Conservation (phyloP, 1,140 invertebrate genomes). For the Gonatopus flavifemur region DNA sequence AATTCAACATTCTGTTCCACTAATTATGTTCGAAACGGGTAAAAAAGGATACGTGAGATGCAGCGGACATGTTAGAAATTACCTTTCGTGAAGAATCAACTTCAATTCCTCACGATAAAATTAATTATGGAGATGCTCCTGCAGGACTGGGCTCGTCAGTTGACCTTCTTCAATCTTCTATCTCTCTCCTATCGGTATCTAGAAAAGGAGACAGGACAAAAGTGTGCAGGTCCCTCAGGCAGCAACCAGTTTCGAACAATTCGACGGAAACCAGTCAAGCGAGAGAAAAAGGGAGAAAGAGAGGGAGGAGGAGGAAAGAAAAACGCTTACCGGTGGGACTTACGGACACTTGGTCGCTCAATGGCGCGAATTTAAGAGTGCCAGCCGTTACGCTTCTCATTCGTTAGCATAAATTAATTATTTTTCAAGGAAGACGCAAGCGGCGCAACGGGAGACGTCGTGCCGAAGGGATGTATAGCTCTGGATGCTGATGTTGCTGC, state of each 20-base stretch:
- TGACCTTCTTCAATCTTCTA: slow-evolving; percentile 4
- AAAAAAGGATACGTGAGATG: too few species aligned
- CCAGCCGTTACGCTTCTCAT: slow-evolving; percentile 57
- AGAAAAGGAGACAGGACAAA: slow-evolving; percentile 28
- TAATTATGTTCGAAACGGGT: too few species aligned
- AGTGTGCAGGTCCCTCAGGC: slow-evolving; percentile 31
- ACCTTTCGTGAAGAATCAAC: background rate
- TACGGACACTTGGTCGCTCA: slow-evolving; percentile 57
- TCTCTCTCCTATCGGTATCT: slow-evolving; percentile 24
- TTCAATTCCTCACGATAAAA: slow-evolving; percentile 30
- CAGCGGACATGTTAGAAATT: too few species aligned
- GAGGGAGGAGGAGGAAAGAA: slow-evolving; percentile 15
- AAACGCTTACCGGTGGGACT: slow-evolving; percentile 45
- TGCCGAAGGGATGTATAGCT: too few species aligned
- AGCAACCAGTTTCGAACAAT: slow-evolving; percentile 54
- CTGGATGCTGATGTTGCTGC: too few species aligned
- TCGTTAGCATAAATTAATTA: slow-evolving; percentile 60
- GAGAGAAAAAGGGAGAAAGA: slow-evolving; percentile 33
- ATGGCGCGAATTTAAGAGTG: slow-evolving; percentile 58
- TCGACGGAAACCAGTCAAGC: slow-evolving; percentile 52
- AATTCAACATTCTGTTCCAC: too few species aligned
- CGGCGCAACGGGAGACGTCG: slow-evolving; percentile 19
- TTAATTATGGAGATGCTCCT: slow-evolving; percentile 29
- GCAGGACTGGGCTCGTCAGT: slow-evolving; percentile 17
- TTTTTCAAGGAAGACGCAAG: slow-evolving; percentile 38